phyloP scores from a whole-genome alignment of 2,113 vertebrate species.

The Lophochroa leadbeateri region DNA sequence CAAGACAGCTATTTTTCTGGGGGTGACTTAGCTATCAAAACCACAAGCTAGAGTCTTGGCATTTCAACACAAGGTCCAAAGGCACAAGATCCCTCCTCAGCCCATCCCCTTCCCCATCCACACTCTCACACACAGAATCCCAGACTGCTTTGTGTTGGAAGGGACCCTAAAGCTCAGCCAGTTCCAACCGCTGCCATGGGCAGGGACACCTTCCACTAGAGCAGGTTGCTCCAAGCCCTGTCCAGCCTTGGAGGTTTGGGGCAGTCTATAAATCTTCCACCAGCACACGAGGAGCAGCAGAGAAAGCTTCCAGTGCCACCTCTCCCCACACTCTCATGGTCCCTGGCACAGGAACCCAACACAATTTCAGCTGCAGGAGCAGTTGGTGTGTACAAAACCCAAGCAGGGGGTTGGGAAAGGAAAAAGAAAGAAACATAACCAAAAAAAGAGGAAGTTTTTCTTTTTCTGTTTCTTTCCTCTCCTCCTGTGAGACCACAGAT shows the following conservation, averaged over 20 bases:
- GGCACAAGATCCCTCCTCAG: not conserved
- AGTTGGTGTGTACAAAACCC: not conserved
- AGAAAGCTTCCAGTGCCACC: fast-evolving
- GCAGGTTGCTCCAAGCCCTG: not conserved
- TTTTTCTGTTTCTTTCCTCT: not conserved
- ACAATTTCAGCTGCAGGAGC: not conserved
- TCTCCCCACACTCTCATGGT: not conserved
- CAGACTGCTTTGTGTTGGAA: not conserved
- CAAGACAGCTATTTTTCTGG: not conserved
- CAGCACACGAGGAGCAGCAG: not conserved
- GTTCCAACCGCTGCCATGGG: not conserved
- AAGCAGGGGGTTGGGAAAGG: not conserved
- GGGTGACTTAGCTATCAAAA: not conserved
- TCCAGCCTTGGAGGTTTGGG: not conserved
- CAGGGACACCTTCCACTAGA: not conserved
- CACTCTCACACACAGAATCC: not conserved
- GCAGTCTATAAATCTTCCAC: not conserved
- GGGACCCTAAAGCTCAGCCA: not conserved
- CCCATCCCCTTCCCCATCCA: not conserved
- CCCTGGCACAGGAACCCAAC: not conserved
- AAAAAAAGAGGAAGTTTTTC: conserved; percentile 1
- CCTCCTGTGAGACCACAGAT: conserved; percentile 35
- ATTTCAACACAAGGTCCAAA: not conserved
- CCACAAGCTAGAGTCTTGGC: not conserved
- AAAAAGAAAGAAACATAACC: not conserved